Evolutionary conservation across 2,888 invertebrate species (phyloP), one percentile per base, ranked within the genome.

Genomic region (Orchesellides sinensis): DNA sequence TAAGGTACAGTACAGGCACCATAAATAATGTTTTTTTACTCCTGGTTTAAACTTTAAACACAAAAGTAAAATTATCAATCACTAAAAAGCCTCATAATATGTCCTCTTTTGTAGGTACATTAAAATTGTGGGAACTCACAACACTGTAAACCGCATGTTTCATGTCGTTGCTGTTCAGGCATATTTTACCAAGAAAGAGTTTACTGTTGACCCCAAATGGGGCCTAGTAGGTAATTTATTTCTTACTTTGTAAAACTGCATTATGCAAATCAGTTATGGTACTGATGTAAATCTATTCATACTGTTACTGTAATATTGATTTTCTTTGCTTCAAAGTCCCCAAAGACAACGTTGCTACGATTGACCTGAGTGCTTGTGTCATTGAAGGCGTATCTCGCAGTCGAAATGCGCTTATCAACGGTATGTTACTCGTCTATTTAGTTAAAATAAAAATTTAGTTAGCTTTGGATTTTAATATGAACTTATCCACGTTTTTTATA

Each of bases 351-450:
- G 96, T 99, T 61, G 98, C 99, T 65, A 96, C 97, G 0, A 93
- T 96, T 85, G 94, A 95, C 77, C 93, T 94, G 89, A 95, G 96
- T 90, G 99, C 99, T 1, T 94, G 94, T 88, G 99, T 99, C 82
- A 95, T 97, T 54, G 99, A 99, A 91, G 99, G 99, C 79, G 99
- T 99, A 8, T 93, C 93, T 89, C 95, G 99, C 12, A 95, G 95
- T 61, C 93, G 98, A 87, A 98, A 99, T 92, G 96, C 98, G 0
- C 92, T 99, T 12, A 92, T 99, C 82, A 98, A 99, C 92, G 99
- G 63, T 63, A 63, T 40, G 40, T 3, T 85, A 47, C n/a, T 47
- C n/a, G n/a, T 47, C 17, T 17, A 47, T 47, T n/a, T 17, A 32
- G 5, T 32, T 59, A 3, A 54, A 5, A 21, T 19, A 6, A 6